Evolutionary conservation across 2,113 vertebrate genomes (phyloP).

Genomic region (Plecotus auritus): DNA sequence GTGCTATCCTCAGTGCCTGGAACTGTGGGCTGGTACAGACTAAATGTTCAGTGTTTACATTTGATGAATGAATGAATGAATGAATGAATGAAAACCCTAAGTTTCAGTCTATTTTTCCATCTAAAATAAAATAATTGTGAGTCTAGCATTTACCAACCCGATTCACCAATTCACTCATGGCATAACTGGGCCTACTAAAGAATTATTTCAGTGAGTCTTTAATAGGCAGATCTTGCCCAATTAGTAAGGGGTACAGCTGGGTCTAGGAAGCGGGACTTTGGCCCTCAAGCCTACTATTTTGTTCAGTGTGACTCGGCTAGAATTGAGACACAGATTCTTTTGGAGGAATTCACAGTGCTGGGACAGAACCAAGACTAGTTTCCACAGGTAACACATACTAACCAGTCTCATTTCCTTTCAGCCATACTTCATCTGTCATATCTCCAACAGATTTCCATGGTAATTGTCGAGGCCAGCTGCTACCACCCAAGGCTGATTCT

Average conservation of each 20-base stretch:
- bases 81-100: not conserved
- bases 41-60: not conserved
- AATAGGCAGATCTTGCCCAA: not conserved
- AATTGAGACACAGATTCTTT: not conserved
- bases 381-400: not conserved
- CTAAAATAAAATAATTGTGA: not conserved
- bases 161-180: not conserved
- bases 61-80: not conserved
- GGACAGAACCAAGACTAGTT: not conserved
- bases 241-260: not conserved
- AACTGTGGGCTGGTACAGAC: not conserved
- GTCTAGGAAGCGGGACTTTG: not conserved
- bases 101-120: not conserved
- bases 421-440: not conserved
- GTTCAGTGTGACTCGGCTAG: not conserved
- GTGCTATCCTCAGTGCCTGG: not conserved
- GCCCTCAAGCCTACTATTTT: not conserved
- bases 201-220: not conserved
- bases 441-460: not conserved
- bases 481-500: constrained; percentile 51
- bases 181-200: not conserved
- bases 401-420: constrained; percentile 1
- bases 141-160: not conserved
- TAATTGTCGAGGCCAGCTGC: constrained; percentile 49
- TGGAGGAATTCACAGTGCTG: not conserved